phyloP scores from a whole-genome alignment of 2,888 invertebrate genomes.

The Anarsia innoxiella region DNA sequence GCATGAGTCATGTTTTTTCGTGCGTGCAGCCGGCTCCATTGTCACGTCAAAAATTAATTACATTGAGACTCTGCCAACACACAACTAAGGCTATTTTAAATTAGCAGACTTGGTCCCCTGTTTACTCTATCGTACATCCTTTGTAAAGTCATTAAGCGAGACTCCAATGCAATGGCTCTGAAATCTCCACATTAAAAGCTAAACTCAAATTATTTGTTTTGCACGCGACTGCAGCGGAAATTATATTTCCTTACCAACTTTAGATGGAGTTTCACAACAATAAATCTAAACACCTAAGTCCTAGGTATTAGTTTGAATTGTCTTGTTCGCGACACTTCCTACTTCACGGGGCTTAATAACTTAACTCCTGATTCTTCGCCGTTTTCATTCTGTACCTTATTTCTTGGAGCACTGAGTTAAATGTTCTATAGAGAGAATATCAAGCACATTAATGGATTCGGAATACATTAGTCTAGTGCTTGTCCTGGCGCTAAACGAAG shows the following conservation, averaged over 20 bases:
- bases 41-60: too few relatives aligned
- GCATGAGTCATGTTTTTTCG: too few relatives aligned
- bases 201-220: slow-evolving; percentile 2
- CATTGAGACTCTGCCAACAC: too few relatives aligned
- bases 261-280: slow-evolving; percentile 15
- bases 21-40: too few relatives aligned
- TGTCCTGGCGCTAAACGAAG: slow-evolving; percentile 25
- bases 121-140: too few relatives aligned
- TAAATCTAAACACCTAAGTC: slow-evolving; percentile 40
- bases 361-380: slow-evolving; percentile 5
- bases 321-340: slow-evolving; percentile 32
- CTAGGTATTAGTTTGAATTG: slow-evolving; percentile 41
- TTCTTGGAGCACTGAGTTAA: background rate
- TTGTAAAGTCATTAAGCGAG: too few relatives aligned
- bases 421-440: slow-evolving; percentile 2
- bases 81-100: too few relatives aligned
- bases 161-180: background rate
- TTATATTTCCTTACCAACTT: slow-evolving; percentile 11
- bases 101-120: too few relatives aligned
- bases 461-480: slow-evolving; percentile 27
- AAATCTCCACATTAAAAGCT: background rate
- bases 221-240: slow-evolving; percentile 6
- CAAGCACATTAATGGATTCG: slow-evolving; percentile 26
- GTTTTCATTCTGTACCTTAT: slow-evolving; percentile 4
- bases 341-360: slow-evolving; percentile 12